Percentiles rank a stretch among this genome's conserved stretches.
Conservation (phyloP, 2,113 vertebrate species). For the Pycnonotus jocosus region DNA sequence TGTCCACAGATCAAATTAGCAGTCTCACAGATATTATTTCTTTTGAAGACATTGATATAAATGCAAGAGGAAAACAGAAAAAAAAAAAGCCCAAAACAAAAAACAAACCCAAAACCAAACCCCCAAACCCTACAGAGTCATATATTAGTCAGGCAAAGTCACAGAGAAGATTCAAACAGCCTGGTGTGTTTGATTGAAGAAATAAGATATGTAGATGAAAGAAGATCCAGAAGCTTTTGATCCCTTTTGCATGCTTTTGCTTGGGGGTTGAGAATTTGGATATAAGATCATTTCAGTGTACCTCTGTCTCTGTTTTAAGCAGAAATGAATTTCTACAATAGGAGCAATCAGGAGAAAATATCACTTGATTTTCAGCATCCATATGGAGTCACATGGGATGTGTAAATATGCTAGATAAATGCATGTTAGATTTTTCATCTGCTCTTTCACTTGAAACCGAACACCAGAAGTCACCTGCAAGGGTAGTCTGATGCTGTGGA, state of each 20-base stretch:
- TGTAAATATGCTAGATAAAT: neutral
- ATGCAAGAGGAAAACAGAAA: neutral
- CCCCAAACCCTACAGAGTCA: neutral
- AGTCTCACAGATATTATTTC: neutral
- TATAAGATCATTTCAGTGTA: neutral
- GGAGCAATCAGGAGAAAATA: neutral
- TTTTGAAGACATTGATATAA: neutral
- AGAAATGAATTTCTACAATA: neutral
- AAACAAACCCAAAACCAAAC: too few species aligned
- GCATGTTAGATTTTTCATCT: neutral
- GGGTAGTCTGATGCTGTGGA: neutral
- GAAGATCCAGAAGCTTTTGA: slow-evolving; percentile 34
- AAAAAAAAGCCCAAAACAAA: rapidly evolving
- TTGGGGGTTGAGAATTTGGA: neutral
- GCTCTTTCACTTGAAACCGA: neutral
- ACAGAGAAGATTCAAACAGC: slow-evolving; percentile 15
- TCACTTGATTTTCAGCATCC: neutral
- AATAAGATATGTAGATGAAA: slow-evolving; percentile 34
- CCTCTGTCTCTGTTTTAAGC: neutral
- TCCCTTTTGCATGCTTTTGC: neutral
- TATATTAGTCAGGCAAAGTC: slow-evolving; percentile 9
- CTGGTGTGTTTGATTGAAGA: neutral
- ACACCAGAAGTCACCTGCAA: neutral
- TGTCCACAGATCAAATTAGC: neutral
- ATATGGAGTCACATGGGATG: neutral